These are phyloP conservation scores for Palloptera scutellata DNA, from an alignment of 2,888 invertebrate species.

Conservation along the genomic window DNA sequence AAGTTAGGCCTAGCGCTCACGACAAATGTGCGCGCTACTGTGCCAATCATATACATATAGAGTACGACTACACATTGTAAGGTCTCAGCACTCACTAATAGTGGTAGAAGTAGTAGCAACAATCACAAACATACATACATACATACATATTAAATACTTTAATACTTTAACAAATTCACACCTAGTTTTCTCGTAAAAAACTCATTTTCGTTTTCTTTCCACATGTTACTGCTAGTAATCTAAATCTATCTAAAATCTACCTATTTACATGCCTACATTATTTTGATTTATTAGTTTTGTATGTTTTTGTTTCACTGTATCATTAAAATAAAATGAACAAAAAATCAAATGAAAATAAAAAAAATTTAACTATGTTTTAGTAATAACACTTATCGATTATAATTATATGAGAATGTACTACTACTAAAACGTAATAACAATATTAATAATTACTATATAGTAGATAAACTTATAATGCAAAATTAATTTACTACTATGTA, in stretches of 20 bases:
- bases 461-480: too few relatives aligned
- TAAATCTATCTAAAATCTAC: background rate
- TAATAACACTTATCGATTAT: background rate
- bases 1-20: too few relatives aligned
- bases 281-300: background rate
- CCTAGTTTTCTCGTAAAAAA: too few relatives aligned
- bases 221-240: too few relatives aligned
- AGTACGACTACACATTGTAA: too few relatives aligned
- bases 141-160: background rate
- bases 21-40: too few relatives aligned
- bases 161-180: background rate
- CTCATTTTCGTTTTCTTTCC: too few relatives aligned
- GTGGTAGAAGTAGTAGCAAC: too few relatives aligned
- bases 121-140: background rate
- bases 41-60: too few relatives aligned
- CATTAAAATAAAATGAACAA: background rate
- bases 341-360: background rate
- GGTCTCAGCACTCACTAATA: too few relatives aligned
- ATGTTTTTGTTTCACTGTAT: background rate
- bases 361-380: background rate
- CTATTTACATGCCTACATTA: background rate
- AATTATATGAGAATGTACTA: too few relatives aligned
- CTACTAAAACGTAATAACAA: background rate
- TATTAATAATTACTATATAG: background rate
- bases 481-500: too few relatives aligned